Evolutionary conservation across 1,140 invertebrate species (phyloP).

Genomic region (Drosophila murphyi): DNA sequence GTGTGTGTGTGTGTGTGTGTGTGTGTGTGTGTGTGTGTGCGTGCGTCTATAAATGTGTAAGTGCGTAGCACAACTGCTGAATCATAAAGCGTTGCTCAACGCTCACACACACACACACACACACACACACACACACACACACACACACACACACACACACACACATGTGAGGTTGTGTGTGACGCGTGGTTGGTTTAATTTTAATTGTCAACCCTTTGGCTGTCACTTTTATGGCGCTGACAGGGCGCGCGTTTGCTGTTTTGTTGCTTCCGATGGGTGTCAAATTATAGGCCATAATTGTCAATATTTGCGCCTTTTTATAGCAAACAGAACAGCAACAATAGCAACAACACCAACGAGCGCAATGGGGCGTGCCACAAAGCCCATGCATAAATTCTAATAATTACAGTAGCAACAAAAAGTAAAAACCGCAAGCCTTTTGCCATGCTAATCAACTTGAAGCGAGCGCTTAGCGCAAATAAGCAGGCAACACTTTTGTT

Average conservation of each 20-base stretch:
- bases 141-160: background rate
- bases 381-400: constrained; percentile 73
- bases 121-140: background rate
- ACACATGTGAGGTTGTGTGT: constrained; percentile 12
- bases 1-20: background rate
- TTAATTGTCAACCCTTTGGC: constrained; percentile 75
- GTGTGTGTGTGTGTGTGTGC: no score
- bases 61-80: constrained; percentile 48
- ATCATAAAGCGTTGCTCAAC: constrained; percentile 56
- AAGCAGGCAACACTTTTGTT: constrained; percentile 52
- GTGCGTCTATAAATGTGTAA: no score
- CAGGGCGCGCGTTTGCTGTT: constrained; percentile 30
- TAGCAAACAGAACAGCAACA: constrained; percentile 26
- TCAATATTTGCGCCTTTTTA: constrained; percentile 75
- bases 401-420: constrained; percentile 65
- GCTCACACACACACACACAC: constrained; percentile 16
- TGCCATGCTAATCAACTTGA: constrained; percentile 70
- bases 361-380: constrained; percentile 14
- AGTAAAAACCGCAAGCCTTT: constrained; percentile 40
- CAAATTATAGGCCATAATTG: constrained; percentile 81
- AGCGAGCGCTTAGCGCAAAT: constrained; percentile 48
- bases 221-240: constrained; percentile 51
- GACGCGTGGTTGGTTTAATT: constrained; percentile 61
- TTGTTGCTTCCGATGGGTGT: constrained; percentile 68
- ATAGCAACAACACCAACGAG: constrained; percentile 11